Base-by-base conservation (phyloP, 2,113 vertebrate genomes). In the Bufo bufo region DNA sequence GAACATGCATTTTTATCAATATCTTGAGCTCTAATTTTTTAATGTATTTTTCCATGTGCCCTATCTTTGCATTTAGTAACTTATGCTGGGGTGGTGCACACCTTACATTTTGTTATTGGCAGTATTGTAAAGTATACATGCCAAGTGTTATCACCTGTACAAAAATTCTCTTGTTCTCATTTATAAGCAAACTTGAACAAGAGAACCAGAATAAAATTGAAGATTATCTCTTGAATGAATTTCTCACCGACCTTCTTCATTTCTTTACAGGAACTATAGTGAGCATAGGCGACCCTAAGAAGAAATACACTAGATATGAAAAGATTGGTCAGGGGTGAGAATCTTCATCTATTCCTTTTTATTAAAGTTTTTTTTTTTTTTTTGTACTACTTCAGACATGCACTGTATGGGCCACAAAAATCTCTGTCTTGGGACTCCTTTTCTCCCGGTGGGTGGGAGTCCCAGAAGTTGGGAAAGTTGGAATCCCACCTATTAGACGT, bases 271-370 rank as follows among this genome's bases (percentile, higher is more conserved):
- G 95, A 91, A 96, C 95, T 89, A 96, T 96, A 79, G 95, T 96
- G 58, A 96, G 95, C 93, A 96, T 96, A 93, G 95, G 95, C 78
- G 95, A 96, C 89, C 95, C 95, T 52, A 96, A 96, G 94, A 96
- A 96, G 92, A 96, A 96, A 90, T 96, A 96, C 17, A 96, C 95
- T 89, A 92, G 95, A 95, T 96, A 95, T 0, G 95, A 96, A 93
- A 96, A 96, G 93, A 96, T 96, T 0, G 95, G 95, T 17, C 95
- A 96, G 61, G 95, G 95, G 95, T 96, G 91, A 96, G 95, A 94
- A 52, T 33, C 33, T 33, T 33, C 33, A 33, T 0, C 33, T 33
- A 33, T 33, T 91, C 89, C 61, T 23, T 6, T 71, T 74, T 16
- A 16, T 45, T 50, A 20, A 50, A 45, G 43, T 10, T 23, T 1